phyloP scores from a whole-genome alignment of 2,797 vertebrate genomes.

The Antennarius maculatus region DNA sequence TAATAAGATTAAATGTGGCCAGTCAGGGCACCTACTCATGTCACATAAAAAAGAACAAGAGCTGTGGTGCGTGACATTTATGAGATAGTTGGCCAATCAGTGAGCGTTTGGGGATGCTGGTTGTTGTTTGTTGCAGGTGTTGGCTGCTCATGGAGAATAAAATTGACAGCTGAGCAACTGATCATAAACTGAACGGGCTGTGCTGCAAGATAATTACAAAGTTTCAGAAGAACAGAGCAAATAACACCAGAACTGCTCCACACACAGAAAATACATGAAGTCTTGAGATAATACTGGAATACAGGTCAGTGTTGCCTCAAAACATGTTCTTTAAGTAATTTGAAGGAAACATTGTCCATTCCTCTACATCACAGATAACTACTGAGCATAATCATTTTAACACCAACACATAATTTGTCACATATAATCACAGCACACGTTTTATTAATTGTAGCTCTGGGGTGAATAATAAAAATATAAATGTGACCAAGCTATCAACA shows the following conservation, averaged over 20 bases:
- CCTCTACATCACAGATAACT: neutral
- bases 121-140: slow-evolving; percentile 60
- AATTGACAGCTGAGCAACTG: slow-evolving; percentile 42
- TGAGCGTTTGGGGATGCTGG: slow-evolving; percentile 56
- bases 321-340: slow-evolving; percentile 11
- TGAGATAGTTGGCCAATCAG: slow-evolving; percentile 60
- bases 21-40: slow-evolving; percentile 65
- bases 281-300: neutral
- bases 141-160: slow-evolving; percentile 27
- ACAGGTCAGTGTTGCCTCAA: neutral
- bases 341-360: neutral
- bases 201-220: slow-evolving; percentile 44
- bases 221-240: neutral
- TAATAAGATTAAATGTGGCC: slow-evolving; percentile 73
- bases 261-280: neutral
- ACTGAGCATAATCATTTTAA: neutral
- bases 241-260: neutral
- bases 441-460: neutral
- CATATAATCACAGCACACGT: neutral
- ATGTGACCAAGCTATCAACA: neutral
- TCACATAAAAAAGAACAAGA: slow-evolving; percentile 77
- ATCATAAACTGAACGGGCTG: slow-evolving; percentile 45
- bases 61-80: slow-evolving; percentile 67
- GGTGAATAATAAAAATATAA: neutral
- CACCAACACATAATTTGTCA: neutral